Evolutionary conservation across 2,113 vertebrate species (phyloP).

Genomic region (Charadrius vociferus): DNA sequence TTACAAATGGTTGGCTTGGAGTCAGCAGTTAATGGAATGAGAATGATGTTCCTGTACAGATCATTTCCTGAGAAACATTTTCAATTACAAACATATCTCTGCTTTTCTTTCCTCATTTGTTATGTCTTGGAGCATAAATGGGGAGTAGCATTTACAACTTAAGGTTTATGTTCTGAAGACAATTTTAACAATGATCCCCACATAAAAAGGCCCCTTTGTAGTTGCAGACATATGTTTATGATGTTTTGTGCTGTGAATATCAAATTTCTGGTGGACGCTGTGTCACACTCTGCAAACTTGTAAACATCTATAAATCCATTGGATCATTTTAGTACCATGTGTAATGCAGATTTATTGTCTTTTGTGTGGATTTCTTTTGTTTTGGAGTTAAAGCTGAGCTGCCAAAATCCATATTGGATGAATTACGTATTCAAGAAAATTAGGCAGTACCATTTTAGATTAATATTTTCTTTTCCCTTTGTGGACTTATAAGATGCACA

Average conservation of each 20-base stretch:
- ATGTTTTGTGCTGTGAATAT: constrained; percentile 58
- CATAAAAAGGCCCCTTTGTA: constrained; percentile 53
- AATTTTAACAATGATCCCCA: constrained; percentile 62
- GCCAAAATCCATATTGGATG: constrained; percentile 35
- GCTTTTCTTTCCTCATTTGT: constrained; percentile 75
- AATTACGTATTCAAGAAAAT: constrained; percentile 50
- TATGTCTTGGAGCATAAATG: constrained; percentile 74
- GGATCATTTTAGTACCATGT: constrained; percentile 61
- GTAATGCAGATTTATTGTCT: constrained; percentile 65
- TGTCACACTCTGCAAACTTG: constrained; percentile 55
- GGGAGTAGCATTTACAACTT: constrained; percentile 64
- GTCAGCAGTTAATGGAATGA: constrained; percentile 83
- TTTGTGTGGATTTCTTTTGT: constrained; percentile 70
- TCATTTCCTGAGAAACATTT: constrained; percentile 82
- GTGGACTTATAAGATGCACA: background rate
- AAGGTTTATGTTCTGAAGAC: constrained; percentile 73
- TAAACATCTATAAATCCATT: constrained; percentile 63
- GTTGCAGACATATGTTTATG: constrained; percentile 64
- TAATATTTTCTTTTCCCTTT: constrained; percentile 40
- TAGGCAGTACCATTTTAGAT: constrained; percentile 26
- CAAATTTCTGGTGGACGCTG: constrained; percentile 63
- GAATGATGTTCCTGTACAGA: constrained; percentile 77
- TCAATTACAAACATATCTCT: constrained; percentile 79
- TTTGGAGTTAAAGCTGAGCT: background rate
- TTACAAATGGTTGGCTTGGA: constrained; percentile 79